These are phyloP conservation scores for Perca fluviatilis DNA, from an alignment of 2,113 vertebrate species.

Conservation along the genomic window DNA sequence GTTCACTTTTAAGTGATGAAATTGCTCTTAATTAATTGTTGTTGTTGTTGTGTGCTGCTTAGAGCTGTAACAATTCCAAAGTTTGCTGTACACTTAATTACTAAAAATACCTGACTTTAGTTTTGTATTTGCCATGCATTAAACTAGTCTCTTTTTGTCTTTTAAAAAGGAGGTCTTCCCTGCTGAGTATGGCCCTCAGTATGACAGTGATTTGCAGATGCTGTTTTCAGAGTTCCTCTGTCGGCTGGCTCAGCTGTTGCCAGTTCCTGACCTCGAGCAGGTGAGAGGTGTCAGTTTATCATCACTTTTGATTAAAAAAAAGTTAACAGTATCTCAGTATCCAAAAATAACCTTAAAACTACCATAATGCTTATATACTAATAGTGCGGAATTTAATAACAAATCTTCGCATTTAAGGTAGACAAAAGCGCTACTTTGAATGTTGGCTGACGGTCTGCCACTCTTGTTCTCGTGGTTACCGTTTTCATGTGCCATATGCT, in stretches of 20 bases:
- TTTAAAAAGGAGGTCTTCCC: conserved; percentile 82
- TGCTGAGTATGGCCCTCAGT: conserved; percentile 82
- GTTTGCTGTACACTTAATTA: no score
- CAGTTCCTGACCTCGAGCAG: conserved; percentile 76
- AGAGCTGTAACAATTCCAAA: no score
- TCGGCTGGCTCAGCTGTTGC: conserved; percentile 81
- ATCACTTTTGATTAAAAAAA: background rate
- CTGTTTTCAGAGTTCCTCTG: conserved; percentile 85
- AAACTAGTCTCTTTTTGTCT: background rate
- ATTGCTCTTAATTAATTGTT: no score
- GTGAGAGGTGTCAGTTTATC: conserved; percentile 51
- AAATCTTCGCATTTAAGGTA: background rate
- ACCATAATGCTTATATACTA: background rate
- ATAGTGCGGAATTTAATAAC: background rate
- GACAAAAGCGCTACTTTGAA: background rate
- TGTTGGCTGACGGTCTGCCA: background rate
- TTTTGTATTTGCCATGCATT: background rate
- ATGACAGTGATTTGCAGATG: conserved; percentile 81
- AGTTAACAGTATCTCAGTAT: background rate
- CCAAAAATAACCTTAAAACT: background rate
- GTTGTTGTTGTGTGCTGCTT: no score
- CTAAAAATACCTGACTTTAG: background rate
- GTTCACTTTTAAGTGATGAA: no score
- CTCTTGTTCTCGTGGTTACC: background rate
- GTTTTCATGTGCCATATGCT: background rate